Base-by-base conservation (phyloP, 2,888 invertebrate genomes). In the Gonocerus acuteangulatus region DNA sequence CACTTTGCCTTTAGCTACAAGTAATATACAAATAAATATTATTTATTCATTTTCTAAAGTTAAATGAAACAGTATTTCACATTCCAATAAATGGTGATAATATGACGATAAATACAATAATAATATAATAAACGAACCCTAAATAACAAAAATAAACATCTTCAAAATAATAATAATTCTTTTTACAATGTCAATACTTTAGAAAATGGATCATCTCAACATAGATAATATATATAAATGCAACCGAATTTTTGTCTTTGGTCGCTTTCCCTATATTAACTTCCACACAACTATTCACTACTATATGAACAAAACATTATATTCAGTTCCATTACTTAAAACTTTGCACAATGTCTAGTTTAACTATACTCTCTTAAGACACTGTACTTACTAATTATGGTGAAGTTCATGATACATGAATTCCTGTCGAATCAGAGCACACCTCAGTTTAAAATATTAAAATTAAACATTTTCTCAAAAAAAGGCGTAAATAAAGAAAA, bases 21-120 rank as follows among this genome's bases (percentile, higher is more conserved):
- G 16, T 15, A 62, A 57, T 56, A 57, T 57, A 62, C 57, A 57
- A 58, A 49, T 58, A 62, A 62, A 52, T 58, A 42, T 51, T 58
- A 49, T 45, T 27, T 19, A 32, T 27, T 21, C n/a, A 15, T 57
- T 47, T 27, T 23, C 19, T 47, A 45, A 27, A 54, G 42, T 45
- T 32, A 57, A 45, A 45, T 21, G 32, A 49, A 56, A 42, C 22
- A 54, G 21, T 22, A 47, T 57, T 18, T 57, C 57, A 57, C 57
- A 57, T 47, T 45, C 45, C 57, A 57, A 57, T 57, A 44, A 4
- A n/a, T 39, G n/a, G 27, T 27, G 54, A 54, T 27, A n/a, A n/a
- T 36, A 36, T 36, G 54, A 42, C n/a, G 42, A 47, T 56, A 56
- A 42, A 32, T 57, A 57, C 22, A 57, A 22, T 57, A 44, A 44